Base-by-base conservation (phyloP, 64 coral and sea anemone genomes). In the Exaiptasia diaphana region DNA sequence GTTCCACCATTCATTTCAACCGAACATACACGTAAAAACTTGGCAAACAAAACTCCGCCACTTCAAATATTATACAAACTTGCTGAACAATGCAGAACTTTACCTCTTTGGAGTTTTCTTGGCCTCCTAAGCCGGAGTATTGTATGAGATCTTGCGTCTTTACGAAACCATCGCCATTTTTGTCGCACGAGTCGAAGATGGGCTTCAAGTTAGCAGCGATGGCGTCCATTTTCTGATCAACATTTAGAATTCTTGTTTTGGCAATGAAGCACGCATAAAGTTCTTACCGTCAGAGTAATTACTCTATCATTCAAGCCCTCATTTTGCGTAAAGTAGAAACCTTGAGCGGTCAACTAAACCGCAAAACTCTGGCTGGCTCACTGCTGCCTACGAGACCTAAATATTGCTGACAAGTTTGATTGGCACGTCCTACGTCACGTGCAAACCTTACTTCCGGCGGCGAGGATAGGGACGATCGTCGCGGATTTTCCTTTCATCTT, bases 91-190 rank as follows among this genome's bases (percentile, higher is more conserved):
- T 27, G n/a, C n/a, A 54, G 39, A 30, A 13, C 53, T 10, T 37
- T 73, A 73, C 95, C 4, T 84, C 90, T 43, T 70, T 87, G 0
- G 90, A 73, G 74, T 93, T 89, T 32, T 87, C 76, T 68, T 99
- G 79, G 65, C 90, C 85, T 9, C 69, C 69, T 4, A 65, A 33
- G 0, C 69, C 69, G 25, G 68, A 73, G 13, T 88, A 73, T 1
- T 83, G 80, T 31, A 99, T 53, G 30, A 99, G 81, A 79, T 99
- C 95, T 23, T 89, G 85, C 8, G 90, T 99, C 68, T 93, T 92
- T 10, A 99, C 95, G 42, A 99, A 99, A n/a, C 95, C 95, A 38
- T 99, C 95, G 74, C 95, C 95, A 85, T 99, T 99, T 93, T 88
- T 65, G 50, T 99, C 95, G 24, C 90, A 99, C 43, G 85, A 85